Conservation (phyloP, 1,140 invertebrate genomes). For the Ips nitidus region DNA sequence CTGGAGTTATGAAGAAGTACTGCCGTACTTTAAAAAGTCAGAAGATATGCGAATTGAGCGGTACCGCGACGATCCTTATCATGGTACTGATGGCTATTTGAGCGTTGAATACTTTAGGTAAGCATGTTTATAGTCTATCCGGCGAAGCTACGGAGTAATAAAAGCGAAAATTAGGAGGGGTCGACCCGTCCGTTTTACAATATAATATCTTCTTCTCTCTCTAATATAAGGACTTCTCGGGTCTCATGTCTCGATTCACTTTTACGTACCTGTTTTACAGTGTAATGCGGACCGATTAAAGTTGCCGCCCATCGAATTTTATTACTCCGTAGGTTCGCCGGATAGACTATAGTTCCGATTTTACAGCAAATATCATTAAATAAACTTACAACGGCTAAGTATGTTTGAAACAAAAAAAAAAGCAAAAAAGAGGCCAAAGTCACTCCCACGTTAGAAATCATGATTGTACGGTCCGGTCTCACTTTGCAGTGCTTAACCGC, state of each 20-base stretch:
- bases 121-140: slow-evolving; percentile 9
- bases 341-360: neutral
- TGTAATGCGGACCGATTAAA: no score
- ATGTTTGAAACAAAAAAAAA: slow-evolving; percentile 6
- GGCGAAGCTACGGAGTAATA: neutral
- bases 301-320: no score
- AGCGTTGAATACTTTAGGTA: slow-evolving; percentile 66
- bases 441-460: slow-evolving; percentile 15
- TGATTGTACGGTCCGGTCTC: neutral
- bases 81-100: slow-evolving; percentile 67
- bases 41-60: slow-evolving; percentile 70
- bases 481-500: slow-evolving; percentile 7
- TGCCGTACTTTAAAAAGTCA: slow-evolving; percentile 80
- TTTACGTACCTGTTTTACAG: no score
- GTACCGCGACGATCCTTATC: slow-evolving; percentile 62
- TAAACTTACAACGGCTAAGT: neutral
- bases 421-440: slow-evolving; percentile 25
- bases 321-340: no score
- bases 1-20: slow-evolving; percentile 75
- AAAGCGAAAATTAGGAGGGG: no score
- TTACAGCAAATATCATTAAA: no score
- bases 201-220: no score
- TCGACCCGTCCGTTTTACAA: no score
- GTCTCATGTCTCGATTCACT: no score
- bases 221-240: no score